Conservation (phyloP, 2,113 vertebrate species). For the Alaudala cheleensis region DNA sequence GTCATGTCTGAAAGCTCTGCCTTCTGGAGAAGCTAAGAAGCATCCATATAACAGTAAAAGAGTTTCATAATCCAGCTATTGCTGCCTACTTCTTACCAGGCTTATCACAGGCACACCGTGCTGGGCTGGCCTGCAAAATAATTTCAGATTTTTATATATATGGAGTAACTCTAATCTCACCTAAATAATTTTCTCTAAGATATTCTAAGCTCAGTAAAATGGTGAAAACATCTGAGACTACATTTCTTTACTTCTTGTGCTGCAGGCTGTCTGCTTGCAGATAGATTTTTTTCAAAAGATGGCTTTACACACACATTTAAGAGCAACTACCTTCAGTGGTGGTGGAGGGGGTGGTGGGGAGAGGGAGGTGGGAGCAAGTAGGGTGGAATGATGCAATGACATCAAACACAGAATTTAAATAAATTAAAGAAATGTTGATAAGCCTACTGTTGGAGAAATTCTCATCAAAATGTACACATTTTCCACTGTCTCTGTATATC, state of each 20-base stretch:
- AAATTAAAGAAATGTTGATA: neutral
- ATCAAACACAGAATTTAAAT: neutral
- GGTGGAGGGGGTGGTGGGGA: neutral
- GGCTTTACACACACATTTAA: neutral
- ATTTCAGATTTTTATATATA: neutral
- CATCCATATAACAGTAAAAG: neutral
- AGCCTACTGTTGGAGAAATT: neutral
- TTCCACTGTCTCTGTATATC: neutral
- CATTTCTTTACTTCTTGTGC: neutral
- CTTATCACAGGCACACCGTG: neutral
- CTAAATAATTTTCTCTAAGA: neutral
- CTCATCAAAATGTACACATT: neutral
- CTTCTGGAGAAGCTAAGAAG: neutral
- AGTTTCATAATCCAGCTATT: neutral
- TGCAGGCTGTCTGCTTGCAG: neutral
- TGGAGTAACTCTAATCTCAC: neutral
- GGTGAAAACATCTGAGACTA: neutral
- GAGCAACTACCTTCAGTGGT: neutral
- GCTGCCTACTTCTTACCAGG: neutral
- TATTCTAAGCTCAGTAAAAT: neutral
- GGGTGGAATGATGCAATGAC: neutral
- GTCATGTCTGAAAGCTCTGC: constrained; percentile 1
- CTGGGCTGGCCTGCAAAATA: neutral
- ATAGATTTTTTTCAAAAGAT: neutral
- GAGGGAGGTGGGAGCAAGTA: neutral